phyloP scores from a whole-genome alignment of 2,797 vertebrate species.

The Gymnopithys bicolor region DNA sequence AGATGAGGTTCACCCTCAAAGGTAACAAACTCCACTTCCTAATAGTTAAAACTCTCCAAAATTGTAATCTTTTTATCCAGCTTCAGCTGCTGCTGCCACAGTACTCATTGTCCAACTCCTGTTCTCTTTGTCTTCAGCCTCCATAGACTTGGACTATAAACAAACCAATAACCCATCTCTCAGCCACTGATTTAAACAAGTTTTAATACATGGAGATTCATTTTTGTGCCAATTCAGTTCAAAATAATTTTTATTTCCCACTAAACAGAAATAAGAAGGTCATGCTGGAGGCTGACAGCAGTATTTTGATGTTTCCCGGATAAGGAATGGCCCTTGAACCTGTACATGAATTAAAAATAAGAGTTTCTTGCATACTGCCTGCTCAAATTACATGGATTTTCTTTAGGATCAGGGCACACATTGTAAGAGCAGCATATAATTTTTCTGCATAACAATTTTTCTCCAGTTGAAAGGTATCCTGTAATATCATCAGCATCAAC shows the following conservation, averaged over 20 bases:
- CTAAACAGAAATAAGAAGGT: neutral
- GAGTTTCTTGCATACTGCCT: constrained; percentile 12
- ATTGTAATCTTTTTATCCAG: fast-evolving
- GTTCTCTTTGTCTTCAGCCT: neutral
- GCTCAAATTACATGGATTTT: constrained; percentile 67
- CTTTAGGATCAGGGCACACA: constrained; percentile 68
- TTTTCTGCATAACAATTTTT: constrained; percentile 71
- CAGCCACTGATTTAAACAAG: neutral
- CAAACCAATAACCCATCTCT: neutral
- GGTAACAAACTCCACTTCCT: neutral
- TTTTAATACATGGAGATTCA: neutral
- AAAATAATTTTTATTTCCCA: neutral
- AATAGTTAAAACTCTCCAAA: neutral
- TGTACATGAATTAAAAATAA: neutral
- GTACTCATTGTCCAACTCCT: neutral
- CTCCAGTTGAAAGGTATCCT: constrained; percentile 72
- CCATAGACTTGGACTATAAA: fast-evolving
- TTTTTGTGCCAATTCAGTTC: neutral
- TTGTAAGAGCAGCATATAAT: constrained; percentile 69
- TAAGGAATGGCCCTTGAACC: fast-evolving
- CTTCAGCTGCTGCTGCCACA: neutral
- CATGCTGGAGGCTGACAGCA: neutral
- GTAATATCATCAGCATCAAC: constrained; percentile 68
- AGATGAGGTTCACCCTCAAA: neutral
- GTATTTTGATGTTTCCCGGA: neutral